phyloP scores from a whole-genome alignment of 2,888 invertebrate species.

The Crepidodera aurea region DNA sequence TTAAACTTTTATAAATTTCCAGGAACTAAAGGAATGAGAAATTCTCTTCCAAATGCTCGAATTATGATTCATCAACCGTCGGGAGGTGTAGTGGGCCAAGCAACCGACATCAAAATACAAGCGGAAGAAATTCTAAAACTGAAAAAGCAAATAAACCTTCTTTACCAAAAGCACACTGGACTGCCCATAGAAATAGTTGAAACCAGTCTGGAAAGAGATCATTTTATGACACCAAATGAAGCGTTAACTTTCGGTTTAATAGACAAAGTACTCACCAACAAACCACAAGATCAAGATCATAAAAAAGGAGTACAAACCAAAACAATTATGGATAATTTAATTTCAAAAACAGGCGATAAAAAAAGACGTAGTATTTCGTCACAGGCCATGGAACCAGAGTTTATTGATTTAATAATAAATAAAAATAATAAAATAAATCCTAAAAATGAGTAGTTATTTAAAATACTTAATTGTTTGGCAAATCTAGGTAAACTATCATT shows the following conservation, averaged over 20 bases:
- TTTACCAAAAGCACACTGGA: constrained; percentile 85
- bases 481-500: too few species aligned
- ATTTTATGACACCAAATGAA: constrained; percentile 89
- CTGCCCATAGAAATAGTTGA: constrained; percentile 70
- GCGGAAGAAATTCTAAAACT: constrained; percentile 95
- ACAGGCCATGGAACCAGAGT: neutral
- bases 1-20: too few species aligned
- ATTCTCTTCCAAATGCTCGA: constrained; percentile 92
- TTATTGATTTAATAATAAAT: neutral
- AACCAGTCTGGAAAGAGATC: constrained; percentile 87
- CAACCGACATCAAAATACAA: constrained; percentile 96
- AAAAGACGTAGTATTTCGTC: neutral
- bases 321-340: neutral
- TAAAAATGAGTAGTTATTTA: too few species aligned
- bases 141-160: constrained; percentile 83
- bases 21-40: constrained; percentile 78
- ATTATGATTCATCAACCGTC: constrained; percentile 99
- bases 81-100: constrained; percentile 88
- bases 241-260: constrained; percentile 93
- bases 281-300: constrained; percentile 38
- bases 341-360: constrained; percentile 4
- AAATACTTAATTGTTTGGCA: too few species aligned
- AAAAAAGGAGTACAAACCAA: neutral
- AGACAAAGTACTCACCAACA: constrained; percentile 76
- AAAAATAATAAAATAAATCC: too few species aligned